Evolutionary conservation across 2,888 invertebrate species (phyloP).

Genomic region (Tridacna gigas): DNA sequence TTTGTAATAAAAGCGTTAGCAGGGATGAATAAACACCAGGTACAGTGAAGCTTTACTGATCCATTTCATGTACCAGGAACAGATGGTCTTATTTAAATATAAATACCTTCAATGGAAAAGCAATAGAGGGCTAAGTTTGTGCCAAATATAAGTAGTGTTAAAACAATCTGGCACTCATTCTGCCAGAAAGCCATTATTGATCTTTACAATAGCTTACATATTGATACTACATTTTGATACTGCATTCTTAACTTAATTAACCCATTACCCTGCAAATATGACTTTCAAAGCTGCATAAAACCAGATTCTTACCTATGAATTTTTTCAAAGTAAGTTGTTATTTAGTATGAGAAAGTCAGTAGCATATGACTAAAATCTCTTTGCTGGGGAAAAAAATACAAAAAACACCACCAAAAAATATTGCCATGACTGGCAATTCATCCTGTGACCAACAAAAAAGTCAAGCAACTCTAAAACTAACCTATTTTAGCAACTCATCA

Average conservation of each 20-base stretch:
- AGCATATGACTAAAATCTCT: too few relatives aligned
- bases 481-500: too few relatives aligned
- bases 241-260: neutral
- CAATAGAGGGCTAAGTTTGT: neutral
- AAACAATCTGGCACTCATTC: neutral
- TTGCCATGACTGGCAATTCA: too few relatives aligned
- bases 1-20: constrained; percentile 25
- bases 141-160: neutral
- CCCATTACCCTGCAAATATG: neutral
- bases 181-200: neutral
- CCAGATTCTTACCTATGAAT: neutral
- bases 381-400: too few relatives aligned
- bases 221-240: neutral
- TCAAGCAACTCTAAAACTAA: too few relatives aligned
- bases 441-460: too few relatives aligned
- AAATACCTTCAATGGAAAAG: neutral
- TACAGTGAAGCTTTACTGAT: neutral
- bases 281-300: neutral
- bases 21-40: constrained; percentile 9
- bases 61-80: constrained; percentile 21
- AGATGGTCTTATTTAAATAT: constrained; percentile 24
- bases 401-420: too few relatives aligned
- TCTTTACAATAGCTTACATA: neutral
- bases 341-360: too few relatives aligned
- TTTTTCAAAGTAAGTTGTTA: neutral